These are phyloP conservation scores for Malacoraja senta DNA, from an alignment of 2,797 vertebrate species.

Conservation along the genomic window DNA sequence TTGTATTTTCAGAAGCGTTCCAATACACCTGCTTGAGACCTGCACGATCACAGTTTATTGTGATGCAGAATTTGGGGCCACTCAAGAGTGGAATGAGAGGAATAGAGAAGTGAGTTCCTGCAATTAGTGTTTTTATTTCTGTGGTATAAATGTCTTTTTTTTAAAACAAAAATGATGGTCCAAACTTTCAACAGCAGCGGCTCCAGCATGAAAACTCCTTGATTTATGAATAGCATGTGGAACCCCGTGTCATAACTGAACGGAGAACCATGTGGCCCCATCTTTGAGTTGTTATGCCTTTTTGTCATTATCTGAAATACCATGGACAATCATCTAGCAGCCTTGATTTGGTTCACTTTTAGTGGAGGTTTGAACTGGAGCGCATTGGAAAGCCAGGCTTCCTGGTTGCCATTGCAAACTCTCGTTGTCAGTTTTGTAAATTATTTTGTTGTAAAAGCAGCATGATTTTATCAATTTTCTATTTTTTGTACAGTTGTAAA, in stretches of 20 bases:
- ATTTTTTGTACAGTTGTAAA: slow-evolving; percentile 59
- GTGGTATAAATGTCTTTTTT: slow-evolving; percentile 28
- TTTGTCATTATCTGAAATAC: slow-evolving; percentile 14
- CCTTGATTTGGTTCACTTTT: slow-evolving; percentile 41
- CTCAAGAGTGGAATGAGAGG: not conserved
- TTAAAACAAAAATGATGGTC: not conserved
- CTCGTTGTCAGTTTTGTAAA: slow-evolving; percentile 51
- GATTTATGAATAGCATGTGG: slow-evolving; percentile 32
- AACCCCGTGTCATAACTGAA: slow-evolving; percentile 14
- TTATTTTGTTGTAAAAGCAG: slow-evolving; percentile 47
- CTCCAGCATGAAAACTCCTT: slow-evolving; percentile 34
- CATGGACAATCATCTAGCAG: slow-evolving; percentile 19
- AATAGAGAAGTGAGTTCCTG: slow-evolving; percentile 20
- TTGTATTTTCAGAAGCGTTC: slow-evolving; percentile 34
- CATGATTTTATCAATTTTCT: slow-evolving; percentile 48
- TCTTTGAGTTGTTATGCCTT: slow-evolving; percentile 13
- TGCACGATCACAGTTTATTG: not conserved
- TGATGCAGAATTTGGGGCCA: slow-evolving; percentile 13
- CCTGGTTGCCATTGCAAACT: slow-evolving; percentile 52
- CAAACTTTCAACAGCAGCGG: slow-evolving; percentile 3
- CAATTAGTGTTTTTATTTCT: slow-evolving; percentile 15
- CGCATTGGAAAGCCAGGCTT: slow-evolving; percentile 43
- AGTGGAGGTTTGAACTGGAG: slow-evolving; percentile 42
- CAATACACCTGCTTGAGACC: not conserved
- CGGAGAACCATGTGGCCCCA: not conserved